Base-by-base conservation (phyloP, 2,113 vertebrate genomes). In the Zosterops japonicus region DNA sequence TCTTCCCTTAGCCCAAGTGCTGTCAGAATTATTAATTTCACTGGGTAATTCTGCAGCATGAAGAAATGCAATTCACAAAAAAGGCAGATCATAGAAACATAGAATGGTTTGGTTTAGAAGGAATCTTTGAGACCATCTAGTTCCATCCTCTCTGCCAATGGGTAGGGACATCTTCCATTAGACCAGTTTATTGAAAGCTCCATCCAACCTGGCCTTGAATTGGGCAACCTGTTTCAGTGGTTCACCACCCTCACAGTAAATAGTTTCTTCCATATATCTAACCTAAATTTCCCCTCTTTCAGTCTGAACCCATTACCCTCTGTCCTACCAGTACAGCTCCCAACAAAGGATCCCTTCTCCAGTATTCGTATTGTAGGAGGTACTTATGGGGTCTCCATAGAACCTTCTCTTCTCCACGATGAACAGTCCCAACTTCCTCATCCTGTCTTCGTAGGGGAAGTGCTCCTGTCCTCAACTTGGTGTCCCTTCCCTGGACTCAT, bases 401-500 rank as follows among this genome's bases (percentile, higher is more conserved):
- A 75, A 29, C 24, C 20, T 39, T 52, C 49, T 49, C 33, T 70
- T 47, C 19, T 82, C 11, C 39, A 21, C 6, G 11, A 19, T 12
- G 24, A 89, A 46, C 5, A 36, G 46, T 12, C 7, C n/a, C 12
- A 28, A 2, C 13, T 68, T 60, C 8, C 16, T 53, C 46, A 47
- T 19, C 13, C 9, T 61, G 20, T 15, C 24, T 55, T 47, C 0
- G 0, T 0, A 53, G 19, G 11, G 5, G 13, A 75, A 15, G 5
- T 44, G 9, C 15, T 81, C 3, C 36, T 46, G 11, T 12, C 10
- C 69, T 74, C 41, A 49, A 5, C 10, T 17, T 74, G 11, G 3
- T 39, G 23, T 2, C 20, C 14, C 4, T 46, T 7, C 23, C 12
- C 12, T 53, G 53, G 20, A 68, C 68, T 25, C 16, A 0, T 5